Percentiles rank a stretch among this genome's conserved stretches.
Evolutionary conservation across 2,888 invertebrate genomes (phyloP).

Genomic region (Caenorhabditis becei): DNA sequence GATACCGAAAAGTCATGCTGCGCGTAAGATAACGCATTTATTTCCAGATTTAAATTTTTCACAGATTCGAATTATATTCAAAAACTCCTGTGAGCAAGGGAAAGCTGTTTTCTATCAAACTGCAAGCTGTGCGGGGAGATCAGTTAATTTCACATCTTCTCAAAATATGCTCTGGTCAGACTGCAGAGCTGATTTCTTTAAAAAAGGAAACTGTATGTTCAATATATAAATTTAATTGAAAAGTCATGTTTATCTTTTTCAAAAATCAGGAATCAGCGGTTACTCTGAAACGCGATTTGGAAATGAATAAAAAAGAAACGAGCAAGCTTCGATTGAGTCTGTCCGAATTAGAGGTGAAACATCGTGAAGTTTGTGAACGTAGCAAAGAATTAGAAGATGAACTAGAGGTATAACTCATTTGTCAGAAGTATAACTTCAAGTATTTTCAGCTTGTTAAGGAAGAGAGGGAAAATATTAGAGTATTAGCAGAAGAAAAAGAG

Average conservation of each 20-base stretch:
- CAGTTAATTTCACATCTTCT: constrained; percentile 49
- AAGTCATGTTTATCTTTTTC: not conserved
- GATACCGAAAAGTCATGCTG: constrained; percentile 40
- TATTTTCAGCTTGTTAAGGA: constrained; percentile 44
- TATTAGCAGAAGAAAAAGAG: constrained; percentile 49
- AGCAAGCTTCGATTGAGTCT: not conserved
- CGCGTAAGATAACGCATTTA: not conserved
- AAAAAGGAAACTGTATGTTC: constrained; percentile 2
- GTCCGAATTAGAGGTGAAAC: not conserved
- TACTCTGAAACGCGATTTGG: not conserved
- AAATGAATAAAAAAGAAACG: constrained; percentile 5
- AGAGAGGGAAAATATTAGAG: constrained; percentile 42
- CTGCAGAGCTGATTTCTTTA: constrained; percentile 3
- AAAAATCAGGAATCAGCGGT: constrained; percentile 4
- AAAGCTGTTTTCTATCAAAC: constrained; percentile 37
- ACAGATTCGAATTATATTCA: constrained; percentile 48
- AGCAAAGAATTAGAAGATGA: constrained; percentile 49
- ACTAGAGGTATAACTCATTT: constrained; percentile 27
- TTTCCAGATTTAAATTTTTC: not conserved
- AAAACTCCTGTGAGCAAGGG: constrained; percentile 50
- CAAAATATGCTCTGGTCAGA: constrained; percentile 41
- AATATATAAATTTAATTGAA: too few species aligned
- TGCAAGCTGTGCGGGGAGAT: constrained; percentile 48
- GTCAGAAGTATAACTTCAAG: not conserved
- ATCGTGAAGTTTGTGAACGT: constrained; percentile 4